Conservation (phyloP, 2,888 invertebrate genomes). For the Acanthopleura granulata region DNA sequence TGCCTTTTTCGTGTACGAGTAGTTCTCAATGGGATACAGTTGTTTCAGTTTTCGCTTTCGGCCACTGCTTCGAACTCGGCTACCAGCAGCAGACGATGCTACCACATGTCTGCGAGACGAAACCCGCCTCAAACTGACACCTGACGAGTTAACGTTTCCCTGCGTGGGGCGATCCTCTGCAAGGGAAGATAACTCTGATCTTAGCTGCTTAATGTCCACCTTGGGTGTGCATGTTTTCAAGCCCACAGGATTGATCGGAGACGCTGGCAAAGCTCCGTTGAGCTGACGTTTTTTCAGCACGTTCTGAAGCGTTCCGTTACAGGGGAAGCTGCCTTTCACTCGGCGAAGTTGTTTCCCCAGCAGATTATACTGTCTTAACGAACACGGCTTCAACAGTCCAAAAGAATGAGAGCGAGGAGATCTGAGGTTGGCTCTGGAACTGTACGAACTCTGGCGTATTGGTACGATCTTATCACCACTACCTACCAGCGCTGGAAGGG, state of each 20-base stretch:
- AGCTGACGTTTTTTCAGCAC: background rate
- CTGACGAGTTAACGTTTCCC: too few relatives aligned
- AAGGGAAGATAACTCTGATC: too few relatives aligned
- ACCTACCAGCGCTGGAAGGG: too few relatives aligned
- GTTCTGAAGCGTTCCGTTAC: background rate
- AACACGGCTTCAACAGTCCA: background rate
- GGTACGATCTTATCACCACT: too few relatives aligned
- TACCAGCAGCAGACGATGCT: background rate
- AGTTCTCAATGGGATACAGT: conserved; percentile 64
- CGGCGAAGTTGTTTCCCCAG: background rate
- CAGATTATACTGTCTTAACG: background rate
- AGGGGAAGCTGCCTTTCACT: background rate
- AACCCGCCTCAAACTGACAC: too few relatives aligned
- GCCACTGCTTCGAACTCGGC: conserved; percentile 50
- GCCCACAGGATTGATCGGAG: background rate
- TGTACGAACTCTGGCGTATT: too few relatives aligned
- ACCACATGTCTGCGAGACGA: too few relatives aligned
- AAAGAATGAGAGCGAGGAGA: background rate
- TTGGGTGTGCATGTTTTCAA: too few relatives aligned
- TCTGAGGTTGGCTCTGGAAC: background rate
- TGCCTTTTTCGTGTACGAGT: conserved; percentile 46
- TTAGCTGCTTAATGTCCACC: too few relatives aligned
- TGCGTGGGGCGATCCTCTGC: too few relatives aligned
- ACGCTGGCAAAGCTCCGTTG: background rate
- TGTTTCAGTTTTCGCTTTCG: conserved; percentile 64